Conservation (phyloP, 2,113 vertebrate genomes). For the Enhydra lutris region DNA sequence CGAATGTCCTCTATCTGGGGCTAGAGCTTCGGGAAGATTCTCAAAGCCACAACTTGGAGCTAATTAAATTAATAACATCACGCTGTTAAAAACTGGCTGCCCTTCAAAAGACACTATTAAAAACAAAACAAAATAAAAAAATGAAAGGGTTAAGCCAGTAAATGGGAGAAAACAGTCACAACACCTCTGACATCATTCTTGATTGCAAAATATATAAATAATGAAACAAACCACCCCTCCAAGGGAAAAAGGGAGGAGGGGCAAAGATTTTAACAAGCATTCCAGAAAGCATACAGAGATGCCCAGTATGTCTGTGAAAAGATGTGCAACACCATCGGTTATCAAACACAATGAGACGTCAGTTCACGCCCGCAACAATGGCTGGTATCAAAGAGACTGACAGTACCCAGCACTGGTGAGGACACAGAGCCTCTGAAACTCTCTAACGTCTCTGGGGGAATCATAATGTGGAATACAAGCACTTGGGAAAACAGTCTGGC, state of each 20-base stretch:
- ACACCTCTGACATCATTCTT: background rate
- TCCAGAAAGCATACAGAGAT: background rate
- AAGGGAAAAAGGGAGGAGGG: background rate
- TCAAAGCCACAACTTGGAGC: background rate
- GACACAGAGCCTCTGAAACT: too few relatives aligned
- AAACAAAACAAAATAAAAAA: background rate
- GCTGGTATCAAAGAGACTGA: background rate
- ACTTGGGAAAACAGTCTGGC: too few relatives aligned
- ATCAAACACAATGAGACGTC: background rate
- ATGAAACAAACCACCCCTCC: background rate
- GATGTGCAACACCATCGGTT: fast-evolving
- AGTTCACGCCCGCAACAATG: background rate
- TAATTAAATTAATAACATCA: background rate
- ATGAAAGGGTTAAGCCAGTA: background rate
- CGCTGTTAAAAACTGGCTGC: background rate
- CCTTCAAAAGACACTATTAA: background rate
- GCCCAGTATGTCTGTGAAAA: background rate
- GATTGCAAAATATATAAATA: background rate
- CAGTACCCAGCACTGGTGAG: fast-evolving
- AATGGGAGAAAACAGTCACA: background rate
- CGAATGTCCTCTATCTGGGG: background rate
- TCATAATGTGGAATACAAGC: too few relatives aligned
- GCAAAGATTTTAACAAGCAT: background rate
- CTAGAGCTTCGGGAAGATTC: background rate
- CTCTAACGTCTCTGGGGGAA: fast-evolving